These are phyloP conservation scores for Turdus rufiventris DNA, from an alignment of 2,113 vertebrate species.

Conservation along the genomic window DNA sequence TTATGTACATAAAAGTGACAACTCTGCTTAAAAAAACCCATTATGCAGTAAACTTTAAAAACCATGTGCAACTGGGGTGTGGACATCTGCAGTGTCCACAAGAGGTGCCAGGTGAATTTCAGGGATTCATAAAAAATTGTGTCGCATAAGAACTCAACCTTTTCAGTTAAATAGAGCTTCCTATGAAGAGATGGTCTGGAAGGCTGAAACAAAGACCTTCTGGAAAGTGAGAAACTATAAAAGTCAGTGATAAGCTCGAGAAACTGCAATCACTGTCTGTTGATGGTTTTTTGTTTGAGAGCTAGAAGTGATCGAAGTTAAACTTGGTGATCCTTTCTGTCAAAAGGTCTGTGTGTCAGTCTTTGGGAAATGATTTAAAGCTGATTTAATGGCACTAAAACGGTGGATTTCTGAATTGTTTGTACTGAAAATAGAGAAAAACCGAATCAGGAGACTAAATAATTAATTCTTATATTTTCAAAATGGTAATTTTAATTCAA, in stretches of 20 bases:
- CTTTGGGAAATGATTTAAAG: not conserved
- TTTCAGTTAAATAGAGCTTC: not conserved
- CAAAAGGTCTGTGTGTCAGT: not conserved
- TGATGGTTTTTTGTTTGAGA: not conserved
- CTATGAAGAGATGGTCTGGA: not conserved
- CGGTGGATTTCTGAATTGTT: not conserved
- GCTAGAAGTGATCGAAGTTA: not conserved
- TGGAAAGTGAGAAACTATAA: not conserved
- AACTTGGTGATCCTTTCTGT: not conserved
- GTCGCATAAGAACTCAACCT: not conserved
- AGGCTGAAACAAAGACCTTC: not conserved
- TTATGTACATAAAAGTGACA: not conserved
- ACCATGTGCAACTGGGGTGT: accelerated
- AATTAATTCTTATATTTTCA: not conserved
- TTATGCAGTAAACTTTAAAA: not conserved
- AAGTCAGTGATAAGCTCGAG: accelerated
- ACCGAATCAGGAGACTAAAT: not conserved
- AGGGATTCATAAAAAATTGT: not conserved
- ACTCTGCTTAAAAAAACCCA: not conserved
- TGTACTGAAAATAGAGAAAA: not conserved
- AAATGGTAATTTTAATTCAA: not conserved
- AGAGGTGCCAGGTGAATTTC: not conserved
- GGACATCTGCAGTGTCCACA: not conserved
- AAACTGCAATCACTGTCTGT: not conserved
- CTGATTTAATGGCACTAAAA: not conserved